Base-by-base conservation (phyloP, 2,888 invertebrate species). In the Ptilodon capucinus region DNA sequence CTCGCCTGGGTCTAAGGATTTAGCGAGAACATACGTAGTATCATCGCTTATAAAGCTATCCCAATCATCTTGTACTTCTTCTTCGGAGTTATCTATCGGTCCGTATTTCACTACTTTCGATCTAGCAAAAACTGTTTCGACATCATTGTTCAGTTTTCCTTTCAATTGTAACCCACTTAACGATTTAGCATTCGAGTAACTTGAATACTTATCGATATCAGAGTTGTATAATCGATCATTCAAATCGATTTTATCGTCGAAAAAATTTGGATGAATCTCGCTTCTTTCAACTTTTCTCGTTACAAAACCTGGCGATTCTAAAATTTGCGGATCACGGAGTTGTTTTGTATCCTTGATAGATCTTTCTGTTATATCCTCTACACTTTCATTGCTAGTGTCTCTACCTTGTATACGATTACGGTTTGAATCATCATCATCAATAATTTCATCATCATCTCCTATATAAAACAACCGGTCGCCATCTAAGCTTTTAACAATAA, bases 51-150 rank as follows among this genome's bases (percentile, higher is more conserved):
- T 40, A 14, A 53, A 36, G 2, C 19, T 19, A 4, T 19, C 19
- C 38, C n/a, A 38, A 30, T 54, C 48, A 2, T 41, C 50, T 4
- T 46, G 25, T 0, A 4, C 9, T 23, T 54, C 35, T 17, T 52
- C 50, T 30, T 55, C 43, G 8, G 47, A 43, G 5, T 11, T 47
- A 25, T 44, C 40, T 9, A 25, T 41, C 4, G 57, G 48, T n/a
- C 66, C 69, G 52, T 87, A 89, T 46, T 75, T 86, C 0, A 64
- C 76, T 3, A 90, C 86, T 70, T 81, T 90, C 0, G 89, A 86
- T 38, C 68, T 75, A 0, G 82, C 86, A 46, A 57, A 83, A 0
- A 83, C 71, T 2, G 88, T 90, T 71, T 89, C 87, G 17, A 85
- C 57, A 14, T 68, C 57, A 39, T 63, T 58, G 0, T 2, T 16